phyloP scores from a whole-genome alignment of 2,797 vertebrate species.

The Gadopsis marmoratus region DNA sequence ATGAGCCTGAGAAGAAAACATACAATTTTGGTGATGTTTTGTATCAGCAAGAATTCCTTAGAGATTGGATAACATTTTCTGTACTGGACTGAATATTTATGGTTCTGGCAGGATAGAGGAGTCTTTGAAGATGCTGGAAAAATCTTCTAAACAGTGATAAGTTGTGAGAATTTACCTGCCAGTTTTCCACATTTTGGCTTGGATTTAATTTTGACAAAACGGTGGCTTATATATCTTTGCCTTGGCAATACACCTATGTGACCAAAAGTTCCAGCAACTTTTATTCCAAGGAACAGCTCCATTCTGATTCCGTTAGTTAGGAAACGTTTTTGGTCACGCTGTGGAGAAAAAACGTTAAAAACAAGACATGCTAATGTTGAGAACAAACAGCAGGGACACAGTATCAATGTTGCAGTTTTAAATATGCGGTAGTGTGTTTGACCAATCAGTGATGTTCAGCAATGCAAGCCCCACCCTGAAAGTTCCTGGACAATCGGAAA shows the following conservation, averaged over 20 bases:
- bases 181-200: slow-evolving; percentile 50
- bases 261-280: slow-evolving; percentile 1
- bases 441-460: background rate
- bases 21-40: background rate
- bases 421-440: no score
- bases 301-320: background rate
- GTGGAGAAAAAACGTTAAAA: background rate
- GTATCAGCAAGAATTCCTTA: background rate
- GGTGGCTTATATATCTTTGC: slow-evolving; percentile 17
- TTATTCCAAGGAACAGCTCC: background rate
- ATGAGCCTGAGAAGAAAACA: background rate
- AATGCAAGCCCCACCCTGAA: background rate
- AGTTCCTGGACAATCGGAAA: background rate
- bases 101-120: slow-evolving; percentile 46
- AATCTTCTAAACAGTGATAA: slow-evolving; percentile 40
- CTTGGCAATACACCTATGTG: slow-evolving; percentile 16
- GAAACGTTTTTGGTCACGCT: background rate
- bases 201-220: slow-evolving; percentile 21
- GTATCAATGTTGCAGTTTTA: background rate
- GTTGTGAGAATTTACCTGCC: slow-evolving; percentile 55
- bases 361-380: background rate
- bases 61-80: slow-evolving; percentile 25
- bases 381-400: no score
- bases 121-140: slow-evolving; percentile 49
- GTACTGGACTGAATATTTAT: slow-evolving; percentile 36